phyloP scores from a whole-genome alignment of 2,797 vertebrate genomes.

The Sebastes baramenuke region DNA sequence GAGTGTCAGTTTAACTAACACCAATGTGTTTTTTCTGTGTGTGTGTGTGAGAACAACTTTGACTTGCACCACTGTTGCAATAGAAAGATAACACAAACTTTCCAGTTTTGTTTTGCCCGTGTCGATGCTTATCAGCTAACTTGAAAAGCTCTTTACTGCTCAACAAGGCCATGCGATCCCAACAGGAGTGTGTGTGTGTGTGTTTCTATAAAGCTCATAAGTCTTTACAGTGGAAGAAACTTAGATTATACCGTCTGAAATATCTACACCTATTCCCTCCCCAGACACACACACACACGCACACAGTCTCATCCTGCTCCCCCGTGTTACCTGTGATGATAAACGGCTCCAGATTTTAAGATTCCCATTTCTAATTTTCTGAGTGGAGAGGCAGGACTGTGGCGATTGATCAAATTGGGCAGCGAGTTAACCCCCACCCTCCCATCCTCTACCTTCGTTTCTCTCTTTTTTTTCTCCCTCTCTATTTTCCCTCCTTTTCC shows the following conservation, averaged over 20 bases:
- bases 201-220: slow-evolving; percentile 20
- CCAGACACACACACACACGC: slow-evolving; percentile 8
- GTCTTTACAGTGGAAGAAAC: slow-evolving; percentile 45
- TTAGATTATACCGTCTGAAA: slow-evolving; percentile 50
- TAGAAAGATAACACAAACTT: slow-evolving; percentile 24
- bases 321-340: slow-evolving; percentile 78
- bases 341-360: slow-evolving; percentile 84
- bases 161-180: slow-evolving; percentile 2
- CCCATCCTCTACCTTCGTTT: slow-evolving; percentile 31
- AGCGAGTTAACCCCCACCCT: slow-evolving; percentile 72
- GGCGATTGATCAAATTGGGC: slow-evolving; percentile 86
- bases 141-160: slow-evolving; percentile 15
- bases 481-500: slow-evolving; percentile 46
- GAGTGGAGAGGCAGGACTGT: slow-evolving; percentile 83
- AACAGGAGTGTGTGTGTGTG: neutral
- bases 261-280: slow-evolving; percentile 33
- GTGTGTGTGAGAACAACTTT: neutral
- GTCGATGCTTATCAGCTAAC: slow-evolving; percentile 28
- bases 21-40: slow-evolving; percentile 17
- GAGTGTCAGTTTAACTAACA: slow-evolving; percentile 65
- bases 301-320: slow-evolving; percentile 25
- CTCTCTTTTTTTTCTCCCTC: slow-evolving; percentile 21
- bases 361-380: slow-evolving; percentile 88
- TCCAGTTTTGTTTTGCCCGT: slow-evolving; percentile 2
- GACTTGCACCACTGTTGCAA: neutral